Percentiles rank a stretch among this genome's conserved stretches.
Evolutionary conservation across 2,113 vertebrate genomes (phyloP).

Genomic region (Malaclemys terrapin): DNA sequence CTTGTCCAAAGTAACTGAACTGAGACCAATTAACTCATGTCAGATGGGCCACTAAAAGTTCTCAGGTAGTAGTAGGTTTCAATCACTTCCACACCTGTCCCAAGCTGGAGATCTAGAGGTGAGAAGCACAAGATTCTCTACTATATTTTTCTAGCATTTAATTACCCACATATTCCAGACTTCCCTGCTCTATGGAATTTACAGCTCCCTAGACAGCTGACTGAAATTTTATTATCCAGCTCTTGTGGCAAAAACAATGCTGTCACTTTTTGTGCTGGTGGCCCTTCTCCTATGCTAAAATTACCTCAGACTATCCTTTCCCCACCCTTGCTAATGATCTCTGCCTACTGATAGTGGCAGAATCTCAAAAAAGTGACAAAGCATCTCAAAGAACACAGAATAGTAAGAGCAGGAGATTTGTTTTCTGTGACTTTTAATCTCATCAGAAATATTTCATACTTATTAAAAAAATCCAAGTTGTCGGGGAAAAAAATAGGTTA

Average conservation of each 20-base stretch:
- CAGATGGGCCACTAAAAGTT: not conserved
- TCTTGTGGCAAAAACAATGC: not conserved
- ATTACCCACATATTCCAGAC: not conserved
- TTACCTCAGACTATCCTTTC: not conserved
- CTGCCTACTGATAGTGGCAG: not conserved
- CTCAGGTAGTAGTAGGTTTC: not conserved
- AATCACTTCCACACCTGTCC: not conserved
- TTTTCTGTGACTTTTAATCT: not conserved
- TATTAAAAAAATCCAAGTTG: not conserved
- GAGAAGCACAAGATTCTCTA: not conserved
- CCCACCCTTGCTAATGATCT: not conserved
- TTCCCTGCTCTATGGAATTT: not conserved
- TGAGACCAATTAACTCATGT: not conserved
- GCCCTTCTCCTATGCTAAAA: not conserved
- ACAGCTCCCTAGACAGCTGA: not conserved
- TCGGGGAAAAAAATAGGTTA: not conserved
- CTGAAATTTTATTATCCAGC: not conserved
- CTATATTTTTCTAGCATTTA: not conserved
- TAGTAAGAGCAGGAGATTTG: not conserved
- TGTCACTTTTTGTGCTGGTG: not conserved
- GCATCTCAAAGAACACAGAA: not conserved
- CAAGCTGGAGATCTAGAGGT: not conserved
- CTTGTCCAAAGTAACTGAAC: not conserved
- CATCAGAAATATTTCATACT: not conserved
- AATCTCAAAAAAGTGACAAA: constrained; percentile 16